These are phyloP conservation scores for Rhipidura dahli DNA, from an alignment of 2,113 vertebrate genomes.

Conservation along the genomic window DNA sequence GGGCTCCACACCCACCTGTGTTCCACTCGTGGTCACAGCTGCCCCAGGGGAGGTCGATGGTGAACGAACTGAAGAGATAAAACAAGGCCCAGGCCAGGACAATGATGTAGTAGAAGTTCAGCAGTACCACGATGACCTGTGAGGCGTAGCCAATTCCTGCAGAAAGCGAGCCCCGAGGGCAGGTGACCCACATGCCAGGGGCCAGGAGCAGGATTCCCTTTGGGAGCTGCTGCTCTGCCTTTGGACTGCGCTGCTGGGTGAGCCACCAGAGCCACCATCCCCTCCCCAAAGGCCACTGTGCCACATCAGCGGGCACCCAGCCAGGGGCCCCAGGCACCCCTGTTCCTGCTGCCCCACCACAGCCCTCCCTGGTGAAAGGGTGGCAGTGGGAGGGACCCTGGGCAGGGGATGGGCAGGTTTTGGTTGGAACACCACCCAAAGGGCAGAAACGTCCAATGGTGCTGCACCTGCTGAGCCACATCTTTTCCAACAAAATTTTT, in stretches of 20 bases:
- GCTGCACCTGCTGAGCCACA: neutral
- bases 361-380: neutral
- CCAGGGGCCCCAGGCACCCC: accelerated
- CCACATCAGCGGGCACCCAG: neutral
- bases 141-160: conserved; percentile 90
- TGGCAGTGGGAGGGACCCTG: neutral
- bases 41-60: conserved; percentile 88
- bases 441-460: neutral
- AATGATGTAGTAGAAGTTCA: conserved; percentile 93
- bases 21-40: conserved; percentile 93
- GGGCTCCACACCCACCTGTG: conserved; percentile 75
- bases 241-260: accelerated
- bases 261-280: neutral
- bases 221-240: neutral
- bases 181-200: neutral
- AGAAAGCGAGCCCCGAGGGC: neutral
- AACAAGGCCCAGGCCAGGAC: conserved; percentile 95
- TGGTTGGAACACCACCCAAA: neutral
- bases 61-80: conserved; percentile 90
- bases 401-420: neutral
- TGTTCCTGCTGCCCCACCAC: neutral
- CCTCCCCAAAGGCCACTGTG: neutral
- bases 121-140: conserved; percentile 85
- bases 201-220: neutral
- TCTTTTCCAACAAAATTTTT: neutral